Base-by-base conservation (phyloP, 2,888 invertebrate genomes). In the Platycheirus rosarum region DNA sequence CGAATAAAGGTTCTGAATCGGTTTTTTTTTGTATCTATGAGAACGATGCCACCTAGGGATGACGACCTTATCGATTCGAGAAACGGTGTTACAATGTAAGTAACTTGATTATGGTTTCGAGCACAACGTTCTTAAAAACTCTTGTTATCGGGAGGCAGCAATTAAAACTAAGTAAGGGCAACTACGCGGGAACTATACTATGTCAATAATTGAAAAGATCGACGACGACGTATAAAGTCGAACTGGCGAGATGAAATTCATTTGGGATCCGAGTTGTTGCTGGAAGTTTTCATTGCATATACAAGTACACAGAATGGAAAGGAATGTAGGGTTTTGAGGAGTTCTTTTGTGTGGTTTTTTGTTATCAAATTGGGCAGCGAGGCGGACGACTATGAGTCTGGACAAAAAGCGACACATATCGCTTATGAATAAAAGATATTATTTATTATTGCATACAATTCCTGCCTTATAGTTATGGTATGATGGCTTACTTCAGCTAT, bases 311-410 rank as follows among this genome's bases (percentile, higher is more conserved):
- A 9, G 14, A 32, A 9, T 14, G 35, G 35, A 37, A 9, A 23
- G 37, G 11, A 57, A 57, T 57, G 14, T 40, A 23, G 23, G n/a
- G 13, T 40, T 57, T 57, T 40, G 9, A 57, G 26, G 60, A 44
- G 42, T 26, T 51, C 51, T 66, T 71, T 42, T 63, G 40, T 51
- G 40, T 48, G 35, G 60, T 69, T 60, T 80, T 75, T 75, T 80
- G 76, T 80, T 80, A 80, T 80, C 80, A 71, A 71, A 66, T 76
- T 76, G 70, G 76, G 80, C 60, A 65, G 60, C n/a, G n/a, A n/a
- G n/a, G n/a, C 46, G 29, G 35, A 63, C 44, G 44, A 62, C 44
- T 62, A 44, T 32, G 18, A 62, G 32, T 63, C 48, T 48, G 48
- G 29, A 20, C 3, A 46, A 16, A 44, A 23, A 48, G 20, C n/a